Conservation (phyloP, 2,113 vertebrate species). For the Mungos mungo region DNA sequence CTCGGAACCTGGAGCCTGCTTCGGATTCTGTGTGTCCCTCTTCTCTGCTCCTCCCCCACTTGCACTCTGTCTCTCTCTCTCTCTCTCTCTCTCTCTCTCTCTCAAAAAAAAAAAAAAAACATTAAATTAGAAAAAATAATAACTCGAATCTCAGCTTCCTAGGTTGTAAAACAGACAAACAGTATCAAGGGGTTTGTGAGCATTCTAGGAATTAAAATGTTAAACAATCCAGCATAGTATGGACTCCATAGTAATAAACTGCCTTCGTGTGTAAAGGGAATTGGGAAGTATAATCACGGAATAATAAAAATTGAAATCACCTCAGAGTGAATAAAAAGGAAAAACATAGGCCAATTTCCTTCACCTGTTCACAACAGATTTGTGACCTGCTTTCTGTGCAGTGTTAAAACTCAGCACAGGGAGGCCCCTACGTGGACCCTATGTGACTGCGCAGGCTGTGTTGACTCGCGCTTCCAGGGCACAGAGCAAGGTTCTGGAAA, state of each 20-base stretch:
- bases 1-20: no score
- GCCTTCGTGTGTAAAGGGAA: neutral
- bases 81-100: no score
- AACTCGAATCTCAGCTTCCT: neutral
- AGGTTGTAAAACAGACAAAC: neutral
- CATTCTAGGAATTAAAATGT: neutral
- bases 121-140: no score
- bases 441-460: neutral
- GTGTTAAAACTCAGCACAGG: neutral
- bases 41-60: no score
- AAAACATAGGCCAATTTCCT: neutral
- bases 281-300: neutral
- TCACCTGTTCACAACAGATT: neutral
- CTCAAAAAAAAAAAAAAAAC: no score
- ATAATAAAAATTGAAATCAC: constrained; percentile 6
- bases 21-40: no score
- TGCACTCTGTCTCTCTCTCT: no score
- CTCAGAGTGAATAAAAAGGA: neutral
- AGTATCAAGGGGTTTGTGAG: neutral
- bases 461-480: neutral
- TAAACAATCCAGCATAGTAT: neutral
- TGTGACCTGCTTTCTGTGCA: constrained; percentile 12
- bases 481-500: neutral
- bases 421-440: neutral
- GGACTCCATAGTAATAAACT: neutral